A percentile compares a stretch with the other conserved stretches of the same genome.
Conservation (phyloP, 2,113 vertebrate species). For the Oncorhynchus nerka region DNA sequence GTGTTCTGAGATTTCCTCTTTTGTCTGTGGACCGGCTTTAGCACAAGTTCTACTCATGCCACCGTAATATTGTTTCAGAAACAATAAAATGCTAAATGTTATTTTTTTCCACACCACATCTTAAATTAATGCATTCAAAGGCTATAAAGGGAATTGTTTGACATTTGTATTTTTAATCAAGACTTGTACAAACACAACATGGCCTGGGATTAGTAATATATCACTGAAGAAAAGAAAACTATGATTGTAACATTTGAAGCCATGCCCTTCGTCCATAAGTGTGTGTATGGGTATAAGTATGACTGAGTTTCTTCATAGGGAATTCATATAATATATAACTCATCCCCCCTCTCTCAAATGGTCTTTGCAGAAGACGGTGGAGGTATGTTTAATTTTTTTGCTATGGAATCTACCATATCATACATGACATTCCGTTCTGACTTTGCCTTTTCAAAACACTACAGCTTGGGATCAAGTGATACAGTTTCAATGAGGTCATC, state of each 20-base stretch:
- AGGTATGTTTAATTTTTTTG: not conserved
- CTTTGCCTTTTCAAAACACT: not conserved
- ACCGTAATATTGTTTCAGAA: constrained; percentile 23
- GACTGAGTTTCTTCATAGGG: too few species aligned
- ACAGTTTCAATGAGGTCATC: not conserved
- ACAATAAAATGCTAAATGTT: not conserved
- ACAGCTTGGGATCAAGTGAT: not conserved
- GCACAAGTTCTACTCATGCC: not conserved
- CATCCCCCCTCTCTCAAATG: not conserved
- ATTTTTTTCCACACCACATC: not conserved
- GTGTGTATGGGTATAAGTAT: too few species aligned
- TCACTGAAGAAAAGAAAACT: not conserved
- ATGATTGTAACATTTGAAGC: too few species aligned
- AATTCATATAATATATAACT: not conserved
- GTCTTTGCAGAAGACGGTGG: not conserved
- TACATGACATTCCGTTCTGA: not conserved
- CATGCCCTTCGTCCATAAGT: not conserved
- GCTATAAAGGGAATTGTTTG: not conserved
- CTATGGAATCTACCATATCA: not conserved
- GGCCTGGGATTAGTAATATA: not conserved
- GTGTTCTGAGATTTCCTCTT: constrained; percentile 19
- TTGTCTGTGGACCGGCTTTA: constrained; percentile 9
- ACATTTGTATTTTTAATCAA: not conserved
- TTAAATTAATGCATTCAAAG: not conserved
- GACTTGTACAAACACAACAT: constrained; percentile 12